Percentiles rank a stretch among this genome's conserved stretches.
Evolutionary conservation across 2,113 vertebrate species (phyloP).

Genomic region (Malurus alboscapulatus): DNA sequence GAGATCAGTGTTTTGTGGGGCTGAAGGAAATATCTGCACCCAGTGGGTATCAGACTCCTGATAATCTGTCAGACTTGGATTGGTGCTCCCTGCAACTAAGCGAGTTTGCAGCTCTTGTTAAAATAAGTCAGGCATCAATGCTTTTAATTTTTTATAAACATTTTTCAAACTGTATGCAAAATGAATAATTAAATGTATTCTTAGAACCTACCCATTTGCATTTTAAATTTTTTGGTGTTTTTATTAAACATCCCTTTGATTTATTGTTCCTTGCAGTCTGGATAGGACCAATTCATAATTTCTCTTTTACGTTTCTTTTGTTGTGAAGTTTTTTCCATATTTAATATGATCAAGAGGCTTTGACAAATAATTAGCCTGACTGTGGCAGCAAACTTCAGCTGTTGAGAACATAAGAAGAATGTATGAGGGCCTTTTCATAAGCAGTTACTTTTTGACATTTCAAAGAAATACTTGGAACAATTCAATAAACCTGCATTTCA

Average conservation of each 20-base stretch:
- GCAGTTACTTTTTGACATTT: constrained; percentile 35
- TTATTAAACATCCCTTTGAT: constrained; percentile 43
- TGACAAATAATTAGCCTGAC: constrained; percentile 63
- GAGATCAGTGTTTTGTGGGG: accelerated
- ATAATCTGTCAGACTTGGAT: background rate
- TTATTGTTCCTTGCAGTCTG: constrained; percentile 28
- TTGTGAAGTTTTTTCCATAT: background rate
- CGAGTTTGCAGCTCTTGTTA: background rate
- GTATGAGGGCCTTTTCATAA: background rate
- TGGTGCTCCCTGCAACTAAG: background rate
- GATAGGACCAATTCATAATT: background rate
- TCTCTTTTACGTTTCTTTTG: background rate
- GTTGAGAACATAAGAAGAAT: constrained; percentile 5
- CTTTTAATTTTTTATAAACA: background rate
- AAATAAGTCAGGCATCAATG: background rate
- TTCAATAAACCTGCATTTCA: constrained; percentile 17
- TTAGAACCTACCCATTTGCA: constrained; percentile 15
- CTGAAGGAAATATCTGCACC: background rate
- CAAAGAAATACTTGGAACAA: constrained; percentile 38
- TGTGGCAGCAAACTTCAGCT: constrained; percentile 9
- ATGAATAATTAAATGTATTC: constrained; percentile 43
- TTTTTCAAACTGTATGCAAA: background rate
- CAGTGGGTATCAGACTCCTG: background rate
- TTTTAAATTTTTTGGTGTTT: background rate
- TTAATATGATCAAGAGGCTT: constrained; percentile 54